These are phyloP conservation scores for Teleopsis dalmanni DNA, from an alignment of 1,140 invertebrate genomes.

Conservation along the genomic window DNA sequence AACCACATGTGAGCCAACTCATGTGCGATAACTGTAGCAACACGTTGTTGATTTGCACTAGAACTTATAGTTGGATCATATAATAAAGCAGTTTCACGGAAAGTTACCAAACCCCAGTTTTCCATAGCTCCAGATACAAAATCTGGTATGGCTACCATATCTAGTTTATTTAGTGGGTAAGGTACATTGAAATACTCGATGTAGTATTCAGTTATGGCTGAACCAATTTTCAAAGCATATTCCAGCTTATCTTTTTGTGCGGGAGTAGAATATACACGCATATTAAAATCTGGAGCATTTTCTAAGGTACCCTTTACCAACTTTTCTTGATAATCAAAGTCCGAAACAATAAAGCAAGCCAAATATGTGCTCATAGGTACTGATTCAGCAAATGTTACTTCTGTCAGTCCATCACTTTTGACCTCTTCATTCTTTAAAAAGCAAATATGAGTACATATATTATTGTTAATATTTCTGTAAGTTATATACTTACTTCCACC, in stretches of 20 bases:
- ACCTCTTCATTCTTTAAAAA: constrained; percentile 20
- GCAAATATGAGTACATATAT: not conserved
- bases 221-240: constrained; percentile 72
- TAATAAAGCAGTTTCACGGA: constrained; percentile 73
- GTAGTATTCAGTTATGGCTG: constrained; percentile 75
- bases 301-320: constrained; percentile 49
- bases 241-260: constrained; percentile 66
- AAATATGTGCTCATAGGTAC: constrained; percentile 90
- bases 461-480: not conserved
- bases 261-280: constrained; percentile 67
- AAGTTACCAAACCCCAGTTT: constrained; percentile 85
- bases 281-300: constrained; percentile 50
- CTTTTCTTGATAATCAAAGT: constrained; percentile 60
- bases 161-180: constrained; percentile 83
- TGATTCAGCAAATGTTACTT: constrained; percentile 64
- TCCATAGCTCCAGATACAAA: constrained; percentile 94
- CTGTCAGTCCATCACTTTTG: constrained; percentile 24
- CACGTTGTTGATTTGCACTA: constrained; percentile 63
- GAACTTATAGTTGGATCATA: constrained; percentile 63
- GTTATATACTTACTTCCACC: constrained; percentile 24
- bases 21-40: constrained; percentile 77
- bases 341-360: constrained; percentile 83
- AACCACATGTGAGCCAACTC: constrained; percentile 93
- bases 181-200: constrained; percentile 76
- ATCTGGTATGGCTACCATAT: constrained; percentile 90